Conservation (phyloP, 37 sponge, comb jelly and placozoan genomes). For the Diacarnus erythraeanus region DNA sequence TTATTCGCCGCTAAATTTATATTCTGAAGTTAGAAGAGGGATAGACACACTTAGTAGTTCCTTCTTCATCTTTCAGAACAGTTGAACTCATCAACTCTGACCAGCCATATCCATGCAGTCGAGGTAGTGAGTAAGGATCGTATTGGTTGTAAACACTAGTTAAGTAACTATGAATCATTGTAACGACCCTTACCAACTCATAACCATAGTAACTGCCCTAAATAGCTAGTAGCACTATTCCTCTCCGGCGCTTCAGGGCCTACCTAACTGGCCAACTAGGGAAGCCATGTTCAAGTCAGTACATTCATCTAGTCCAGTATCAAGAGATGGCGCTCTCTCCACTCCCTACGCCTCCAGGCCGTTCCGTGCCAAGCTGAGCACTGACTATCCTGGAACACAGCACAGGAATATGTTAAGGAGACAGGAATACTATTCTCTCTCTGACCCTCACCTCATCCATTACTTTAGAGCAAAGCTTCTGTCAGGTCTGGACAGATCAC, state of each 20-base stretch:
- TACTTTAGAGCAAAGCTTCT: constrained; percentile 68
- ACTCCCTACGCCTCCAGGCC: constrained; percentile 10
- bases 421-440: constrained; percentile 51
- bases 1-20: too few species aligned
- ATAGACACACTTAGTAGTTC: too few species aligned
- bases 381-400: neutral
- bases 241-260: too few species aligned
- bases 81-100: too few species aligned
- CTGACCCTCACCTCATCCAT: constrained; percentile 70
- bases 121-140: too few species aligned
- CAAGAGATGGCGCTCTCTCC: constrained; percentile 4
- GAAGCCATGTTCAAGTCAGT: constrained; percentile 11
- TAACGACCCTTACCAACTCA: neutral
- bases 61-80: too few species aligned
- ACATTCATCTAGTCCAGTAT: neutral
- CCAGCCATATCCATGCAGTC: too few species aligned
- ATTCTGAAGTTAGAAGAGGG: too few species aligned
- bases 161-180: neutral
- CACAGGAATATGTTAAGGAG: constrained; percentile 7
- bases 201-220: neutral
- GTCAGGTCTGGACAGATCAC: neutral
- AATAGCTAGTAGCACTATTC: too few species aligned
- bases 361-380: neutral
- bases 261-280: too few species aligned
- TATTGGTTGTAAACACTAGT: too few species aligned